Base-by-base conservation (phyloP, 2,888 invertebrate genomes). In the Lepidochitona cinerea region DNA sequence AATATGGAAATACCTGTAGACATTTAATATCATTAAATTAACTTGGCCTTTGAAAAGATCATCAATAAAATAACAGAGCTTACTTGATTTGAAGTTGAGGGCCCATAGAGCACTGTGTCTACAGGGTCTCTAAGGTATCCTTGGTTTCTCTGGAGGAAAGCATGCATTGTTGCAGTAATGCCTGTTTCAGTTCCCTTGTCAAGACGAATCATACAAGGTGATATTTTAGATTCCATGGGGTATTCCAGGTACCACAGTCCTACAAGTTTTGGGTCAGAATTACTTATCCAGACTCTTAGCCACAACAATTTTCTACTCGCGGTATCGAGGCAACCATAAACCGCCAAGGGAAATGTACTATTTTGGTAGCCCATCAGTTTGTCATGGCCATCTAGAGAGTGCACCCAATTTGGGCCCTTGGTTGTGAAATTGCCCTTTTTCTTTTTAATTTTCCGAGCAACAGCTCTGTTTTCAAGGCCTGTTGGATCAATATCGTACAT, bases 61-160 rank as follows among this genome's bases (percentile, higher is more conserved):
- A n/a, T n/a, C n/a, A n/a, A n/a, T n/a, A n/a, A n/a, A n/a, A n/a
- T n/a, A n/a, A n/a, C n/a, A n/a, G n/a, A n/a, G n/a, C n/a, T 18
- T 29, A 68, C 68, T 37, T 68, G 68, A 49, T 68, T 68, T 12
- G 68, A 68, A 14, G 68, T 68, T 23, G 68, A 68, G 9, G 68
- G 68, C 2, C 68, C 68, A 41, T 68, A 68, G 4, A 68, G 29
- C 6, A 68, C 68, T 14, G 68, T 41, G 0, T 68, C 68, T 41
- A 7, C 29, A 0, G 68, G 37, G 0, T 23, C 12, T 9, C 18
- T 29, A 26, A 5, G 29, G 5, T 37, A 23, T 23, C 5, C 49
- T 29, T 29, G 29, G 29, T 68, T 4, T 26, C 41, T 68, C 7
- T 49, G 37, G 18, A 68, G 29, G 37, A 37, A 68, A 29, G 68